Evolutionary conservation across 2,888 invertebrate genomes (phyloP).

Genomic region (Diaperis boleti): DNA sequence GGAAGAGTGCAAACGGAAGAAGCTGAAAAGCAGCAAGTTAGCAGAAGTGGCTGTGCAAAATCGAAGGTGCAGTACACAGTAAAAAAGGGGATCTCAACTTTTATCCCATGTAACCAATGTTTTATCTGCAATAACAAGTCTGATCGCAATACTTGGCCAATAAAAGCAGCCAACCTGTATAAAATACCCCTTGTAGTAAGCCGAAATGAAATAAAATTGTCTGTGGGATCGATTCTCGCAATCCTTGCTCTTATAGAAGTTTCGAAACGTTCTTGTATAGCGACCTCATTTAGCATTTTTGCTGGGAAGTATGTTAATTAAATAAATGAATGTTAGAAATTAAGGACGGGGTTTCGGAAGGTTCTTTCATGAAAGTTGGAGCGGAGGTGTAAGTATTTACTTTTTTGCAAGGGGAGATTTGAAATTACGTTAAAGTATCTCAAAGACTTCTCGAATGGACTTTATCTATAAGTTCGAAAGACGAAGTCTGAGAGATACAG

Average conservation of each 20-base stretch:
- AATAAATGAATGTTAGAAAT: conserved; percentile 8
- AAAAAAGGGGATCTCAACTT: conserved; percentile 5
- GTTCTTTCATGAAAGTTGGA: background rate
- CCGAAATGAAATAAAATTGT: conserved; percentile 26
- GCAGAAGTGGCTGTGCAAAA: conserved; percentile 2
- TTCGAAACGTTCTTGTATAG: background rate
- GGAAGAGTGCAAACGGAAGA: conserved; percentile 15
- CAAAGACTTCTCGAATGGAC: conserved; percentile 26
- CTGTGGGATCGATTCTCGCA: conserved; percentile 20
- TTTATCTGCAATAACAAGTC: conserved; percentile 22
- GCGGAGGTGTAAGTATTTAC: conserved; percentile 5
- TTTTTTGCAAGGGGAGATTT: conserved; percentile 8
- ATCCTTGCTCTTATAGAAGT: conserved; percentile 14
- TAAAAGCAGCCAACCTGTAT: conserved; percentile 31
- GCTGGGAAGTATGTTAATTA: conserved; percentile 4
- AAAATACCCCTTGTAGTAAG: conserved; percentile 24
- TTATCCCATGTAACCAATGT: conserved; percentile 20
- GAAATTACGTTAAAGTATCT: conserved; percentile 8
- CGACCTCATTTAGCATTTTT: conserved; percentile 1
- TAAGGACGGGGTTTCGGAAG: background rate
- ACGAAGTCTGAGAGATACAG: conserved; percentile 18
- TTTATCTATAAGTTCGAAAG: conserved; percentile 25
- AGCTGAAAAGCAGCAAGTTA: conserved; percentile 11
- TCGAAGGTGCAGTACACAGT: conserved; percentile 3
- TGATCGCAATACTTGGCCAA: conserved; percentile 15